Evolutionary conservation across 2,113 vertebrate genomes (phyloP), one percentile per base, ranked within the genome.

Genomic region (Anas platyrhynchos): DNA sequence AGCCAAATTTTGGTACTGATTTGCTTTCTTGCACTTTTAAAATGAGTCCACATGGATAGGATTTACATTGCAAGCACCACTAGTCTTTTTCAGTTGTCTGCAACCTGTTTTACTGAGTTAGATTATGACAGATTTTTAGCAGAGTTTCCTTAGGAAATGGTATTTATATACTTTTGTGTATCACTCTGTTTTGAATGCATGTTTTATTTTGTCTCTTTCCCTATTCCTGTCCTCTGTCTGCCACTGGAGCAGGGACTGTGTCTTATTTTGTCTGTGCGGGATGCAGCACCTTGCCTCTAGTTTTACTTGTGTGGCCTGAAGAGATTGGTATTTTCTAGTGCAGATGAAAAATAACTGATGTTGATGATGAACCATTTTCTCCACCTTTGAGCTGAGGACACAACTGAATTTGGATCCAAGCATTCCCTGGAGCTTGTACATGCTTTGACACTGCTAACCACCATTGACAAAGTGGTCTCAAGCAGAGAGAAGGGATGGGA

Each of bases 1-100:
- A 80, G 59, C 65, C 92, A 44, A 89, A 58, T n/a, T 94, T 94
- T 91, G 79, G 46, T 92, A 56, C 55, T 89, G 38, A 81, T 52
- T 83, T 83, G 2, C 38, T 74, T 90, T 89, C 88, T 94, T 96
- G 17, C 17, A 34, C 16, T 48, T 52, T 74, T 78, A 43, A 96
- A 97, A 91, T 80, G 46, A 75, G 22, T 56, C 22, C n/a, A 32
- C 21, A 8, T 68, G 18, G 74, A 38, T 72, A 43, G 32, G 16
- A 52, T 50, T 91, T 94, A 85, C 63, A 68, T 18, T 68, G 61
- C 41, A 80, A 93, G 65, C 26, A 43, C 32, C 38, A 27, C 59
- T 48, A 61, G 8, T 29, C 94, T 93, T 87, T 92, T 84, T 77
- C 44, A 93, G 32, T 68, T 66, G 69, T 58, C 43, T 86, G 62